phyloP scores from a whole-genome alignment of 2,113 vertebrate species.

The Cochlearius cochlearius region DNA sequence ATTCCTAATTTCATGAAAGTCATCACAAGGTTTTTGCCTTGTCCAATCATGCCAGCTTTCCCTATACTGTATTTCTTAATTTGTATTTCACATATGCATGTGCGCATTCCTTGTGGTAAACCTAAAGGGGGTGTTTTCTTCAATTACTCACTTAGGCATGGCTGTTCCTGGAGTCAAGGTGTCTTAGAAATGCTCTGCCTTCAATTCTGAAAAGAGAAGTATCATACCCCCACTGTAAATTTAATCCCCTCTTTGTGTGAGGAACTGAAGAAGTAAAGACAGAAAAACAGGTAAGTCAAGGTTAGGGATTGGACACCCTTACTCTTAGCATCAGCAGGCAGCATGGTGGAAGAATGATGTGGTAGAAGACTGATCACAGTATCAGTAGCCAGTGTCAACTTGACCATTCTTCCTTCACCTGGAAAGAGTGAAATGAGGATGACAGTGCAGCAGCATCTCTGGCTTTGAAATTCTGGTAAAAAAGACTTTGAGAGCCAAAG shows the following conservation, averaged over 20 bases:
- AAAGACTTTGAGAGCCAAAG: not conserved
- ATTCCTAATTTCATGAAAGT: not conserved
- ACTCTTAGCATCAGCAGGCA: not conserved
- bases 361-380: not conserved
- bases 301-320: not conserved
- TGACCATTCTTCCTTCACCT: not conserved
- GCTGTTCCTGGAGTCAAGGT: not conserved
- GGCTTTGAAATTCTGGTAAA: not conserved
- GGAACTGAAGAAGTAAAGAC: not conserved
- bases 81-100: not conserved
- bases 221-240: not conserved
- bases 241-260: not conserved
- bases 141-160: fast-evolving
- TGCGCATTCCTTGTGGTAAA: not conserved
- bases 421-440: not conserved
- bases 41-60: not conserved
- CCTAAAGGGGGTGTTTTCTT: not conserved
- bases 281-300: not conserved
- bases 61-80: not conserved
- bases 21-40: not conserved
- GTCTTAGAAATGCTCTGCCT: not conserved
- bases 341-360: not conserved
- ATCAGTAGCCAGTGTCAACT: not conserved
- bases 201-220: not conserved
- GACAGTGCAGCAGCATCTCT: not conserved